A percentile compares a stretch with the other conserved stretches of the same genome.
Evolutionary conservation across 2,113 vertebrate species (phyloP).

Genomic region (Noturus placidus): DNA sequence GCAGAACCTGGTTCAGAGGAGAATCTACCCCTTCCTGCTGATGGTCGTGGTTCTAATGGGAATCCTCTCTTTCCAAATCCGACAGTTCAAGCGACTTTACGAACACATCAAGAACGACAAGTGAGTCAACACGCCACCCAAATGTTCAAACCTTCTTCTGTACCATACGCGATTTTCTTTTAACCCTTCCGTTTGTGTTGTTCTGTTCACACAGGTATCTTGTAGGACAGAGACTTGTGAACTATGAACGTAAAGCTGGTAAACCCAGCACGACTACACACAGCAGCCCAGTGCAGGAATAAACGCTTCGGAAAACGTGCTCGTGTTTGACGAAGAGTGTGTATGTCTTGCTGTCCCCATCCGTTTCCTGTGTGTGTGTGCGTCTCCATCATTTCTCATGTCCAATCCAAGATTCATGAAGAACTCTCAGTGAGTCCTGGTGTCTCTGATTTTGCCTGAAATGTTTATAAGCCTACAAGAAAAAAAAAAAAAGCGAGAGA

Average conservation of each 20-base stretch:
- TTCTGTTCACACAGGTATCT: slow-evolving; percentile 80
- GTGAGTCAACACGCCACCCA: slow-evolving; percentile 66
- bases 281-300: slow-evolving; percentile 83
- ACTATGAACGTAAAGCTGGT: slow-evolving; percentile 92
- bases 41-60: slow-evolving; percentile 96
- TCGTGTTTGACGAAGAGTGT: slow-evolving; percentile 44
- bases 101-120: slow-evolving; percentile 99
- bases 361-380: slow-evolving; percentile 42
- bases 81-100: slow-evolving; percentile 99
- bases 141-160: not conserved
- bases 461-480: slow-evolving; percentile 65
- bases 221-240: slow-evolving; percentile 96
- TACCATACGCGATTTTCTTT: no score
- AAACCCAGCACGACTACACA: slow-evolving; percentile 79
- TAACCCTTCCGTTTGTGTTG: not conserved
- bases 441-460: slow-evolving; percentile 42
- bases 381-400: slow-evolving; percentile 56
- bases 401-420: slow-evolving; percentile 64
- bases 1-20: slow-evolving; percentile 93
- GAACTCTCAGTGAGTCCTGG: slow-evolving; percentile 48
- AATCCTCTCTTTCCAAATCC: slow-evolving; percentile 96
- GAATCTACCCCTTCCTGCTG: slow-evolving; percentile 95
- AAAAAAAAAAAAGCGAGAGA: no score
- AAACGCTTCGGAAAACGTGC: slow-evolving; percentile 39
- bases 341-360: not conserved